Evolutionary conservation across 1,140 invertebrate genomes (phyloP), one percentile per base, ranked within the genome.

Genomic region (Hormaphis cornu): DNA sequence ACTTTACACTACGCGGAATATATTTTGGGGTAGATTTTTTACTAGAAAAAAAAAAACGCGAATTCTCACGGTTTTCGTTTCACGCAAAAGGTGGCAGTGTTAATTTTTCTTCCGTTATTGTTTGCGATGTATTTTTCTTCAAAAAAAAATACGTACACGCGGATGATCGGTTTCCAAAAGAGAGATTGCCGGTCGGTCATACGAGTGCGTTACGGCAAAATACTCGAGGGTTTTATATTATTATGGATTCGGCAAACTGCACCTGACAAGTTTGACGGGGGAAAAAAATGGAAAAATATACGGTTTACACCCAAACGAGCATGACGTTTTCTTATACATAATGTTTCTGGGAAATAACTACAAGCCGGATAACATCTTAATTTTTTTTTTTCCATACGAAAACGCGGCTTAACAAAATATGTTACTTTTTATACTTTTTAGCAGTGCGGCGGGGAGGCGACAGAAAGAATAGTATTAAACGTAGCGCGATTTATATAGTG

Each of bases 91-190:
- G n/a, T n/a, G 28, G 61, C n/a, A 48, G 61, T 66, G 61, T 48
- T 66, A 66, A 66, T 66, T 46, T 66, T 63, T 66, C 20, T 50
- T 33, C 61, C 28, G 61, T 66, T 66, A 50, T 66, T 66, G 61
- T 66, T 66, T 30, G 26, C 44, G 0, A 42, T n/a, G 1, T 7
- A 35, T 50, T 63, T 63, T 63, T 63, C 48, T 46, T 1, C 1
- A 1, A 18, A 12, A 42, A 61, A 61, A 44, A 61, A 44, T 44
- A 22, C 20, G 26, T 46, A 26, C 12, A n/a, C 61, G 28, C 33
- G 42, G 61, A 46, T 48, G 61, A 66, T 66, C 61, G 8, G 30
- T 66, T 66, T 66, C 61, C 28, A 44, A 66, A 48, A 66, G 44
- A 66, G 30, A 66, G 50, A 66, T 50, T 50, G 44, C 61, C 18